phyloP scores from a whole-genome alignment of 1,140 invertebrate species.

The Atopsyche davidsoni region DNA sequence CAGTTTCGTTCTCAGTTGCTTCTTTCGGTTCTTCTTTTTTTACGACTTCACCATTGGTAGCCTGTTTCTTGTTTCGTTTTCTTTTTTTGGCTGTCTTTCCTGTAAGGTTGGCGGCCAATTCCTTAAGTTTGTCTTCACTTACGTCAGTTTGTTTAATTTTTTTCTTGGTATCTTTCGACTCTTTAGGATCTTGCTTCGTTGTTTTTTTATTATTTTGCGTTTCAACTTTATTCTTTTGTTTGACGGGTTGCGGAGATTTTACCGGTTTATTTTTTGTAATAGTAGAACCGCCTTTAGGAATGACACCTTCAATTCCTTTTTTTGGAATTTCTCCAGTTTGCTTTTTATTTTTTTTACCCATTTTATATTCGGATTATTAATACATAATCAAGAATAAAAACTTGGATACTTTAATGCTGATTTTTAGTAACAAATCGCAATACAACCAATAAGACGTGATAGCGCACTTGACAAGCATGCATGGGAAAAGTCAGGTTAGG shows the following conservation, averaged over 20 bases:
- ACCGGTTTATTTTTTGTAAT: slow-evolving; percentile 9
- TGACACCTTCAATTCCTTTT: slow-evolving; percentile 9
- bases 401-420: too few species aligned
- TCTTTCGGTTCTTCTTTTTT: slow-evolving; percentile 22
- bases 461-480: too few species aligned
- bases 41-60: slow-evolving; percentile 4
- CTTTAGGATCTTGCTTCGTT: neutral
- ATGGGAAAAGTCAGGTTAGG: too few species aligned
- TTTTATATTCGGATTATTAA: too few species aligned
- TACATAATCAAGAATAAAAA: too few species aligned
- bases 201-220: neutral
- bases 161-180: slow-evolving; percentile 9
- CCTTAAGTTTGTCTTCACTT: slow-evolving; percentile 14
- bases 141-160: neutral
- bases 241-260: neutral
- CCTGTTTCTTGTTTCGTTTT: slow-evolving; percentile 15
- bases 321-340: slow-evolving; percentile 2
- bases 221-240: slow-evolving; percentile 12
- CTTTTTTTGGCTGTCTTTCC: slow-evolving; percentile 15
- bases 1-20: slow-evolving; percentile 2
- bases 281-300: slow-evolving; percentile 11
- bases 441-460: too few species aligned
- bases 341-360: slow-evolving; percentile 26
- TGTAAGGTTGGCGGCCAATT: slow-evolving; percentile 2
- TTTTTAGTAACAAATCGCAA: too few species aligned